These are phyloP conservation scores for Cisticola juncidis DNA, from an alignment of 2,113 vertebrate species.

Conservation along the genomic window DNA sequence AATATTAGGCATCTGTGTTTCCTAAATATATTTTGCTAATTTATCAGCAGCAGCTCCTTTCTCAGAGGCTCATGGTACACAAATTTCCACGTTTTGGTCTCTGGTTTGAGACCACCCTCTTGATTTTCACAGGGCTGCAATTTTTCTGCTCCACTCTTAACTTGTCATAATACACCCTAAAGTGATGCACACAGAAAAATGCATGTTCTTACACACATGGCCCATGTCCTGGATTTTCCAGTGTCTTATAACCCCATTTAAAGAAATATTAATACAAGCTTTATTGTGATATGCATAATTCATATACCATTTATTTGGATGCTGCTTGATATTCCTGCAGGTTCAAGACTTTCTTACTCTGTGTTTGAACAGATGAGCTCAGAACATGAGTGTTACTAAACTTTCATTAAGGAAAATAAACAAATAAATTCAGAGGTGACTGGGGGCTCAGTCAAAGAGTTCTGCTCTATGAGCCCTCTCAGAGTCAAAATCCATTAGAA, in stretches of 20 bases:
- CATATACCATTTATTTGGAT: not conserved
- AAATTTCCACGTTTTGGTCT: not conserved
- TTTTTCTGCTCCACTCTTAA: not conserved
- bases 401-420: not conserved
- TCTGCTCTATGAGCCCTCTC: not conserved
- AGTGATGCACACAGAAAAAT: not conserved
- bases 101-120: not conserved
- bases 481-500: not conserved
- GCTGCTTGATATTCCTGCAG: not conserved
- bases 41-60: not conserved
- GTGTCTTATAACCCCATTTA: not conserved
- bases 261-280: not conserved
- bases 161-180: not conserved
- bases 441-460: not conserved
- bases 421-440: not conserved
- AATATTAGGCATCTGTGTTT: slow-evolving; percentile 30
- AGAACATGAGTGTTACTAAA: not conserved
- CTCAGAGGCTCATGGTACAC: not conserved
- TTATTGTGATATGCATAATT: not conserved
- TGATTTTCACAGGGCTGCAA: not conserved
- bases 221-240: not conserved
- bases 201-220: accelerated
- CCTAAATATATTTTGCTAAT: not conserved
- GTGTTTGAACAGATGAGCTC: not conserved
- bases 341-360: not conserved